phyloP scores from a whole-genome alignment of 2,113 vertebrate genomes.

The Dipodomys stephensi region DNA sequence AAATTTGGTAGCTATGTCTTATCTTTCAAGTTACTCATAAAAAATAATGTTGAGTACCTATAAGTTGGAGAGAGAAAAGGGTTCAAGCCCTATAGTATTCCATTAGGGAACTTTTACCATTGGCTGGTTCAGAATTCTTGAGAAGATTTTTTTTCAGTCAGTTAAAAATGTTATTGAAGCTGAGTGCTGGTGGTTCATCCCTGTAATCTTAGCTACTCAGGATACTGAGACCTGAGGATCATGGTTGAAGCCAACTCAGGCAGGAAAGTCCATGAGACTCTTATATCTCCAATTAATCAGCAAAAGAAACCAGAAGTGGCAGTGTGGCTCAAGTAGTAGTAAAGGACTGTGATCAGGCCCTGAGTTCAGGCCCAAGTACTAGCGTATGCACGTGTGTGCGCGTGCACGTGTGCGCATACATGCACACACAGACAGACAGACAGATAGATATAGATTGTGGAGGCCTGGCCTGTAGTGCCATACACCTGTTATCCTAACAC shows the following conservation, averaged over 20 bases:
- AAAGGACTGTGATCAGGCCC: neutral
- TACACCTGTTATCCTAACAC: neutral
- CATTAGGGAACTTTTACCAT: neutral
- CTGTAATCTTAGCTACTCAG: neutral
- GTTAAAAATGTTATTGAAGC: slow-evolving; percentile 38
- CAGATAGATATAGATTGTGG: neutral
- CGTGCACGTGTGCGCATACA: too few relatives aligned
- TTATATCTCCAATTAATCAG: too few relatives aligned
- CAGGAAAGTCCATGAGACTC: too few relatives aligned
- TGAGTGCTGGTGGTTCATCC: neutral
- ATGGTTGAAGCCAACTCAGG: too few relatives aligned
- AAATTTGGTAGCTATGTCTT: slow-evolving; percentile 56
- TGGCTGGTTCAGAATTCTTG: slow-evolving; percentile 12
- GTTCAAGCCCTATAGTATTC: neutral
- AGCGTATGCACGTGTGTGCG: too few relatives aligned
- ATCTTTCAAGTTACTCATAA: slow-evolving; percentile 62
- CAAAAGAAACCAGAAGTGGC: too few relatives aligned
- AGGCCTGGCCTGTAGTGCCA: neutral
- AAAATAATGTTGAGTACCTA: slow-evolving; percentile 33
- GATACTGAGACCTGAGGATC: too few relatives aligned
- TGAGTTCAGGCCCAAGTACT: neutral
- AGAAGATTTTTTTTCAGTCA: slow-evolving; percentile 38
- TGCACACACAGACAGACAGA: too few relatives aligned
- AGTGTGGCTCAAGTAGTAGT: neutral
- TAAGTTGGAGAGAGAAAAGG: neutral